A percentile compares a stretch with the other conserved stretches of the same genome.
Conservation (phyloP, 1,140 invertebrate species). For the Capitella teleta region DNA sequence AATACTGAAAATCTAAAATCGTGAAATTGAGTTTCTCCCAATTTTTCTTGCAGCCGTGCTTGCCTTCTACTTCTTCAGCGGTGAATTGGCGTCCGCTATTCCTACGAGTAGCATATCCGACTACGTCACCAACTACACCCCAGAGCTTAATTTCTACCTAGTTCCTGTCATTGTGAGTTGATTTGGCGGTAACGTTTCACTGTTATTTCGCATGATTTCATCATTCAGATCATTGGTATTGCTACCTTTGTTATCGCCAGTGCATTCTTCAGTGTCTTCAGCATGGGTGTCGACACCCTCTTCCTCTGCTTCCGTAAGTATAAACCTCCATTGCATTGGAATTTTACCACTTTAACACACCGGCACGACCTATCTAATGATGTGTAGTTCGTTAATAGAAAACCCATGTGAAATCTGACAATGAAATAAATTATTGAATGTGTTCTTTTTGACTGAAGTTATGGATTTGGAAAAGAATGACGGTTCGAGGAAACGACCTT, state of each 20-base stretch:
- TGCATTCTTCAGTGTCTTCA: conserved; percentile 88
- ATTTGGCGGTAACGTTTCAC: background rate
- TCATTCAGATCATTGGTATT: conserved; percentile 31
- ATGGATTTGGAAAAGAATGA: conserved; percentile 92
- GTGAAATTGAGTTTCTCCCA: too few species aligned
- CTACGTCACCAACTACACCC: conserved; percentile 2
- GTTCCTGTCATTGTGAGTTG: conserved; percentile 1
- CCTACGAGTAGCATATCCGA: background rate
- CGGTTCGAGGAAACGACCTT: conserved; percentile 76
- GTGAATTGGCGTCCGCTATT: background rate
- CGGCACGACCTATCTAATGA: too few species aligned
- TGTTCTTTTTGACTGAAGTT: conserved; percentile 65
- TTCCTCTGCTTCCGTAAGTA: conserved; percentile 90
- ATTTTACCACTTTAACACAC: too few species aligned
- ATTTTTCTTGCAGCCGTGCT: background rate
- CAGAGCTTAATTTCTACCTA: conserved; percentile 1
- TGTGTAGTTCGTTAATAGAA: too few species aligned
- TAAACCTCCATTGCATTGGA: too few species aligned
- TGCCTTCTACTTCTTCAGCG: conserved; percentile 1
- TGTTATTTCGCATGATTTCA: background rate
- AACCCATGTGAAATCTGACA: too few species aligned
- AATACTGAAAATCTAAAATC: too few species aligned
- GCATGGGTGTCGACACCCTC: conserved; percentile 87
- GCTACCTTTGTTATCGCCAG: conserved; percentile 63
- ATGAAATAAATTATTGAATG: too few species aligned